These are phyloP conservation scores for Harpagoxenus sublaevis DNA, from an alignment of 2,888 invertebrate species.

Conservation along the genomic window DNA sequence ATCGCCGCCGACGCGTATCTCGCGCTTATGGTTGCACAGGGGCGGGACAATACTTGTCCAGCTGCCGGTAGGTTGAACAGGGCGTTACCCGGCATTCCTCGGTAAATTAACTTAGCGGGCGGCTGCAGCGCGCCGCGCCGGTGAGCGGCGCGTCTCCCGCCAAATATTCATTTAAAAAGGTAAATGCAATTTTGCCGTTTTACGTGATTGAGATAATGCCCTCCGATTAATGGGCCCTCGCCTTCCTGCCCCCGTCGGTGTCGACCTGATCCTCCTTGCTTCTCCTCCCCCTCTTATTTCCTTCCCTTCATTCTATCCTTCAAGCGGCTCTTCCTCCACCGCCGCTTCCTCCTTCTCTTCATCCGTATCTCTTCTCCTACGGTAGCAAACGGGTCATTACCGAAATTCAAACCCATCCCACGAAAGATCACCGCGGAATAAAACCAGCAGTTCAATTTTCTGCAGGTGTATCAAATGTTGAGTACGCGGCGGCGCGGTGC, in stretches of 20 bases:
- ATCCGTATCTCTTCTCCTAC: constrained; percentile 67
- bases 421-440: constrained; percentile 67
- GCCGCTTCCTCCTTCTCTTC: constrained; percentile 37
- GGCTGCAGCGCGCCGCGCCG: constrained; percentile 84
- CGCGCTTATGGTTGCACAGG: constrained; percentile 68
- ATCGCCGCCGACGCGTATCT: constrained; percentile 59
- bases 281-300: constrained; percentile 49
- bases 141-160: constrained; percentile 81
- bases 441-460: constrained; percentile 67
- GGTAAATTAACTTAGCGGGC: constrained; percentile 86
- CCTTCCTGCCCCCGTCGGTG: constrained; percentile 63
- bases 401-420: constrained; percentile 80
- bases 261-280: constrained; percentile 61
- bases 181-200: constrained; percentile 86
- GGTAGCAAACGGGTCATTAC: constrained; percentile 85
- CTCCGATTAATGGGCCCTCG: constrained; percentile 84
- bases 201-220: constrained; percentile 86
- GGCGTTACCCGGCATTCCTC: constrained; percentile 85
- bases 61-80: constrained; percentile 81
- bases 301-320: constrained; percentile 50
- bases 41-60: constrained; percentile 78
- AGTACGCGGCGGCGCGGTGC: background rate
- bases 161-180: constrained; percentile 87
- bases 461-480: constrained; percentile 64
- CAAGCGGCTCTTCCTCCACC: constrained; percentile 22